phyloP scores from a whole-genome alignment of 2,888 invertebrate species.

The Dexiosoma caninum region DNA sequence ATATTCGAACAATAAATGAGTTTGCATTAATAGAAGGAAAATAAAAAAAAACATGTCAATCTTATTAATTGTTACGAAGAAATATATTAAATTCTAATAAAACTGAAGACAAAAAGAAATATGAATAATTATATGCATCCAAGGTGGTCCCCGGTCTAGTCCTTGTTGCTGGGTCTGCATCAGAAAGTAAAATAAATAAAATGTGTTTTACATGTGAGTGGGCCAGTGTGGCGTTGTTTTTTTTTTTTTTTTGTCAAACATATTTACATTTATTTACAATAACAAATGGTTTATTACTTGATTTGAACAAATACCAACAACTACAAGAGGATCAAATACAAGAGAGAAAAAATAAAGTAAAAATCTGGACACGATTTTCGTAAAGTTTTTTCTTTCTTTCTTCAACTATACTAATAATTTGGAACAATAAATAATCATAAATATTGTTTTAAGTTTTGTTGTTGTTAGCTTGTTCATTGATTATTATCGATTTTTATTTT shows the following conservation, averaged over 20 bases:
- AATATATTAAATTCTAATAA: slow-evolving; percentile 22
- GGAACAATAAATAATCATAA: slow-evolving; percentile 59
- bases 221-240: not conserved
- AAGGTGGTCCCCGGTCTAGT: slow-evolving; percentile 47
- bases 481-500: slow-evolving; percentile 44
- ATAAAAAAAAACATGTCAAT: not conserved
- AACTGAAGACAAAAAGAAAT: not conserved
- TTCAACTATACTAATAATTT: slow-evolving; percentile 43
- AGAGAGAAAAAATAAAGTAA: not conserved
- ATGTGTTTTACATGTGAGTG: slow-evolving; percentile 56
- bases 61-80: slow-evolving; percentile 35
- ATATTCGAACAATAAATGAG: no score
- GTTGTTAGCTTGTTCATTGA: slow-evolving; percentile 17
- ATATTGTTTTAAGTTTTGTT: slow-evolving; percentile 32
- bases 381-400: slow-evolving; percentile 4
- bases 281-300: slow-evolving; percentile 49
- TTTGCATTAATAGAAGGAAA: slow-evolving; percentile 27
- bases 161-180: slow-evolving; percentile 12
- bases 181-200: no score
- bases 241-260: slow-evolving; percentile 13
- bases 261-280: slow-evolving; percentile 30
- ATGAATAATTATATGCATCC: slow-evolving; percentile 15
- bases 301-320: slow-evolving; percentile 20
- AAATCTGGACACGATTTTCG: slow-evolving; percentile 41
- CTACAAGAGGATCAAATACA: not conserved